phyloP scores from a whole-genome alignment of 2,113 vertebrate species.

The Trinectes maculatus region DNA sequence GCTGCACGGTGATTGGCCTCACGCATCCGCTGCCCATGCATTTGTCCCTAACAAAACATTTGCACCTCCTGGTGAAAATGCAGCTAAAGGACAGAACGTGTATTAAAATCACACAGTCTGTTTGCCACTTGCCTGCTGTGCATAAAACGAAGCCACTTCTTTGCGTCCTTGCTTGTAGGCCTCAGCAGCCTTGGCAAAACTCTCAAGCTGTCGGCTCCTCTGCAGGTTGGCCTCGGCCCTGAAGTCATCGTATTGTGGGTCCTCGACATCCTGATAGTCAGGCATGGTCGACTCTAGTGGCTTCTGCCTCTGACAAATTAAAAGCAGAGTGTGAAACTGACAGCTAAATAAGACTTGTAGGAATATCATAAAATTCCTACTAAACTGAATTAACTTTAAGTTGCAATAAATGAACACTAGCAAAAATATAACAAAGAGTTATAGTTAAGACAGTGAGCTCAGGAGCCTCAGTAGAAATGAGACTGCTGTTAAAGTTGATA shows the following conservation, averaged over 20 bases:
- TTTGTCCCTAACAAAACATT: conserved; percentile 81
- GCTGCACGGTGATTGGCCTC: conserved; percentile 93
- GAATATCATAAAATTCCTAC: too few relatives aligned
- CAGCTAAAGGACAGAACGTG: neutral
- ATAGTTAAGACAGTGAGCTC: too few relatives aligned
- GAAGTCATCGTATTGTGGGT: conserved; percentile 92
- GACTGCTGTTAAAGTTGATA: too few relatives aligned
- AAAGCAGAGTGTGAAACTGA: neutral
- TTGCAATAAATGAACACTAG: too few relatives aligned
- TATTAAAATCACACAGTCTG: neutral
- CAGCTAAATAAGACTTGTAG: too few relatives aligned
- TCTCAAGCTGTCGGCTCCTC: conserved; percentile 87
- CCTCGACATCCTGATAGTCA: conserved; percentile 88
- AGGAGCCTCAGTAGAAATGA: too few relatives aligned
- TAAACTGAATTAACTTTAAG: too few relatives aligned
- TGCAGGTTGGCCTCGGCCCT: conserved; percentile 92
- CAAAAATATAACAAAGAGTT: too few relatives aligned
- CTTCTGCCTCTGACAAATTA: conserved; percentile 52
- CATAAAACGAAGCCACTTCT: conserved; percentile 93
- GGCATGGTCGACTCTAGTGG: neutral
- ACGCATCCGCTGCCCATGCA: conserved; percentile 92
- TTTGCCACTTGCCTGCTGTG: conserved; percentile 85
- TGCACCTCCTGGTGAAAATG: neutral
- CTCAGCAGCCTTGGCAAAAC: conserved; percentile 90
- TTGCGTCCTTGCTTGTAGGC: conserved; percentile 90